Evolutionary conservation across 1,140 invertebrate genomes (phyloP).

Genomic region (Trichogramma pretiosum): DNA sequence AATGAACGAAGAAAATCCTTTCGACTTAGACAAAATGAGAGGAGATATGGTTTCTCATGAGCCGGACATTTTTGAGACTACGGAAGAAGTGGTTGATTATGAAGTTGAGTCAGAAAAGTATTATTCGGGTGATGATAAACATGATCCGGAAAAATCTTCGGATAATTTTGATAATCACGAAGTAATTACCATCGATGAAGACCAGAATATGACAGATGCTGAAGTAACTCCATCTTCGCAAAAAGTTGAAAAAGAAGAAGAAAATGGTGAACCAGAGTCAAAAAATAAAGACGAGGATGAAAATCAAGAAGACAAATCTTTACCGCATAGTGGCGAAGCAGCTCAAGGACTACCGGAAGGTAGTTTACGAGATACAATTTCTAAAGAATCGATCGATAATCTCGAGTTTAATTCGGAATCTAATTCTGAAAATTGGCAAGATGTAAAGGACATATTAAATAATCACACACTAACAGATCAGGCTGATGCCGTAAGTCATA

Average conservation of each 20-base stretch:
- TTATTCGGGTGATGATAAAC: constrained; percentile 30
- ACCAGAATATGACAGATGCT: too few species aligned
- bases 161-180: constrained; percentile 23
- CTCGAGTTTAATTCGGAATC: too few species aligned
- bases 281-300: constrained; percentile 40
- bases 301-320: constrained; percentile 37
- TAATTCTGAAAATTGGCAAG: constrained; percentile 35
- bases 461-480: constrained; percentile 46
- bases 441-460: constrained; percentile 44
- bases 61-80: constrained; percentile 5
- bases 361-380: background rate
- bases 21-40: constrained; percentile 74
- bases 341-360: constrained; percentile 29
- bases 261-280: constrained; percentile 29
- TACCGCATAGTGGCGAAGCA: constrained; percentile 27
- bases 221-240: constrained; percentile 27
- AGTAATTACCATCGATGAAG: too few species aligned
- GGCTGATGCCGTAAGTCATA: constrained; percentile 28
- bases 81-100: constrained; percentile 26
- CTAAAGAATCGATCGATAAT: too few species aligned
- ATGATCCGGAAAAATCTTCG: constrained; percentile 21
- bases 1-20: constrained; percentile 60
- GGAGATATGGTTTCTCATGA: constrained; percentile 27
- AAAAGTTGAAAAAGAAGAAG: too few species aligned
- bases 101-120: constrained; percentile 25